These are phyloP conservation scores for Gallirallus australis DNA, from an alignment of 2,797 vertebrate species.

Conservation along the genomic window DNA sequence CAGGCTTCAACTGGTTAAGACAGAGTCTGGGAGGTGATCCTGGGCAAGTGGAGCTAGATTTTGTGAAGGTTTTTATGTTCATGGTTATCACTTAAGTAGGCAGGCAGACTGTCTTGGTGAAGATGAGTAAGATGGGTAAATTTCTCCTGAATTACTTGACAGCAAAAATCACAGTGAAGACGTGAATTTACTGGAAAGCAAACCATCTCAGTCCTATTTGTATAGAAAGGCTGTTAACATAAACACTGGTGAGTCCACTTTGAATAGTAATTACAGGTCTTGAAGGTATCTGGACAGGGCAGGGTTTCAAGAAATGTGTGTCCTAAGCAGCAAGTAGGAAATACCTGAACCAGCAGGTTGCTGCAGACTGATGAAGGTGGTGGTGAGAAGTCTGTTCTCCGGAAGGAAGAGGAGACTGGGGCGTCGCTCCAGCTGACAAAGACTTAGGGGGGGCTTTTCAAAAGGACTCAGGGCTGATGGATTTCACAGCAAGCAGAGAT, in stretches of 20 bases:
- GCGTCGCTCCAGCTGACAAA: background rate
- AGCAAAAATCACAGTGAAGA: background rate
- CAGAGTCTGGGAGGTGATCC: background rate
- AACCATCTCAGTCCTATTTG: background rate
- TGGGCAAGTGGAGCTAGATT: background rate
- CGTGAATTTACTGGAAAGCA: background rate
- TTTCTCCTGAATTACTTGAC: background rate
- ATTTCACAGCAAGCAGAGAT: background rate
- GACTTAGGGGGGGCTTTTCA: background rate
- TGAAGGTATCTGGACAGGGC: background rate
- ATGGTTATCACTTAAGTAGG: background rate
- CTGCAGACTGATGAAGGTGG: background rate
- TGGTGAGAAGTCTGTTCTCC: background rate
- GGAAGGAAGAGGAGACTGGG: background rate
- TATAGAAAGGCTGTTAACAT: background rate
- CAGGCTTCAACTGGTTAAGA: background rate
- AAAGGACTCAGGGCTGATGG: fast-evolving
- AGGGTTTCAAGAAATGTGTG: background rate
- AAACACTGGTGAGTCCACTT: background rate
- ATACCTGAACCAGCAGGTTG: background rate
- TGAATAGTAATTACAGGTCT: background rate
- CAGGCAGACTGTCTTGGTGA: background rate
- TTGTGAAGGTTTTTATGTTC: background rate
- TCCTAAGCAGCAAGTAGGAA: background rate
- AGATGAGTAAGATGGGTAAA: background rate